Base-by-base conservation (phyloP, 1,140 invertebrate genomes). In the Drosophila ohnishii region DNA sequence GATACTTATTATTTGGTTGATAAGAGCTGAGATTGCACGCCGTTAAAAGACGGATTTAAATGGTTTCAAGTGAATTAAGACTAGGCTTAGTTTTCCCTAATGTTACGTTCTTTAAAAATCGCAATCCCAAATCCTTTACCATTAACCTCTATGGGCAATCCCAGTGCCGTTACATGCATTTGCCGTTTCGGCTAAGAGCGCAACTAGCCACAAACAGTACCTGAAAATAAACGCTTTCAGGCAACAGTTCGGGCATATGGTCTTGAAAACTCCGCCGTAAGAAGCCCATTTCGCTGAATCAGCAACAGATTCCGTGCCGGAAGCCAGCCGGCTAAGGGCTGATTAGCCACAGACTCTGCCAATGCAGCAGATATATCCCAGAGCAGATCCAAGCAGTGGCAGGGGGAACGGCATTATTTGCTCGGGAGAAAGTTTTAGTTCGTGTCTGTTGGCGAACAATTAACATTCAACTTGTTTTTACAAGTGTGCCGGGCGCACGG, bases 401-500 rank as follows among this genome's bases (percentile, higher is more conserved):
- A 7, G 14, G 19, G 37, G 19, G 40, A 42, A 47, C 28, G 45
- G 51, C 34, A 50, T 64, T 57, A 37, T 69, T 74, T 63, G 64
- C 42, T 45, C 14, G 61, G 60, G 30, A 40, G 42, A 83, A 78
- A 78, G 80, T 83, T 83, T 62, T 37, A 62, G 71, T 75, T 83
- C 80, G 69, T 83, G 75, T 78, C 64, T 75, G 80, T 75, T 75
- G 70, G 50, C 57, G 66, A 83, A 82, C 75, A 83, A 83, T 83
- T 83, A 83, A 83, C 80, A 83, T 83, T 83, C 78, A 76, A 47
- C 58, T 78, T 66, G 80, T 75, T 79, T 70, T 79, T 63, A 83
- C 80, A 48, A 80, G 62, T 66, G 53, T 69, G 76, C 32, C 28
- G 62, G 55, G 75, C 63, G 48, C 45, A 40, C 42, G 62, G 32